Percentiles rank a stretch among this genome's conserved stretches.
Evolutionary conservation across 2,797 vertebrate species (phyloP).

Genomic region (Threskiornis aethiopicus): DNA sequence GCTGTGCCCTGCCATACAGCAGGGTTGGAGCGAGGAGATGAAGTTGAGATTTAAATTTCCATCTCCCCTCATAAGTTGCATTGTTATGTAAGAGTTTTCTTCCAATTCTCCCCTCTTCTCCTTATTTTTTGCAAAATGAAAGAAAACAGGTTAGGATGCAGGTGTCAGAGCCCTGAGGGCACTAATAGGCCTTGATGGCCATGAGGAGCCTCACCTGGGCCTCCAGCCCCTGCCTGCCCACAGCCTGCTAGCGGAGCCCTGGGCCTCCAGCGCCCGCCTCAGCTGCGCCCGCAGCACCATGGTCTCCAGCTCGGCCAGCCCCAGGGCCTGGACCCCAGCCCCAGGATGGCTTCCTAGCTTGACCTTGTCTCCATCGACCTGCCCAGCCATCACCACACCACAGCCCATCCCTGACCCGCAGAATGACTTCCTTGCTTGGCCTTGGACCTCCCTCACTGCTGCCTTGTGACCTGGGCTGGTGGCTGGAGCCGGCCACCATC

Average conservation of each 20-base stretch:
- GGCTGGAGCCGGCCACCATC: no score
- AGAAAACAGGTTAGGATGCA: neutral
- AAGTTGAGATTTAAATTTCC: neutral
- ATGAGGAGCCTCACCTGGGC: no score
- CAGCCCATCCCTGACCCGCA: neutral
- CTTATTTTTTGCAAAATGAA: neutral
- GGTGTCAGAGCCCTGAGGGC: neutral
- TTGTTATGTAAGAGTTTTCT: neutral
- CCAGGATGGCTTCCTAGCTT: neutral
- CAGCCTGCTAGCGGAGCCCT: neutral
- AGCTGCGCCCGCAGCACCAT: rapidly evolving
- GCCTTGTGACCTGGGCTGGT: neutral
- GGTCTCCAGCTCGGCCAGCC: neutral
- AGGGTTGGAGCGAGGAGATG: neutral
- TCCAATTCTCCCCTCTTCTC: neutral
- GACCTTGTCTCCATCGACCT: no score
- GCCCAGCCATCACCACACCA: rapidly evolving
- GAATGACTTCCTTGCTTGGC: neutral
- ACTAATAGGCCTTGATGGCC: no score
- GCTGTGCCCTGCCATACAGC: neutral
- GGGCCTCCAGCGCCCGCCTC: rapidly evolving
- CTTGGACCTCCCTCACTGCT: neutral
- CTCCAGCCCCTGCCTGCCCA: no score
- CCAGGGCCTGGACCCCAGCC: no score
- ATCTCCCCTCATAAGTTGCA: neutral